Base-by-base conservation (phyloP, 2,797 vertebrate genomes). In the Coregonus suidteri region DNA sequence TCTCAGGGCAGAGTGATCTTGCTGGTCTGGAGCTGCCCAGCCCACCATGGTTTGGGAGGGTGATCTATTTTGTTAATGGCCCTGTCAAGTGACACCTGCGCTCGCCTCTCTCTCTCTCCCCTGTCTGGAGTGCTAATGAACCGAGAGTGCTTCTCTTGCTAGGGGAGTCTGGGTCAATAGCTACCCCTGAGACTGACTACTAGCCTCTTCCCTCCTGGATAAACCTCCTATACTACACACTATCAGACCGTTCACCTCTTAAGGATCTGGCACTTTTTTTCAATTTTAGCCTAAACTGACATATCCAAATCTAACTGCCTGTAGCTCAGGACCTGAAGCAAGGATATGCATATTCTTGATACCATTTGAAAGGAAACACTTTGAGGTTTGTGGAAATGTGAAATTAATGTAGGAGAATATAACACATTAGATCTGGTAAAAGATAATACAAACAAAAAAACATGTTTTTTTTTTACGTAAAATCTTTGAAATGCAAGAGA, bases 81-180 rank as follows among this genome's bases (percentile, higher is more conserved):
- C 84, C 93, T 95, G 94, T 95, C 94, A 95, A 92, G 92, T 94
- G 93, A 94, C 93, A 94, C 94, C 94, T 94, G 94, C 93, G 93
- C 93, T 92, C 81, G 89, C 90, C 92, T 93, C 91, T 92, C 30
- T 16, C 65, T 11, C n/a, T 67, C 66, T 37, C 88, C 90, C 90
- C 91, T 93, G 93, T 94, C 93, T 93, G 87, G 91, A 92, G 93
- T 91, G 92, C 92, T 93, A 94, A 95, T 94, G 93, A 94, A 93
- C 85, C 83, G 78, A 89, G 91, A 91, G 89, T 85, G 82, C 90
- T 25, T 64, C 56, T 18, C 59, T 64, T 25, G 59, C 59, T 64
- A 87, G 84, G 77, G 78, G 87, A 88, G 88, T 87, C 88, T 87
- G 85, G 89, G 90, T 92, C 88, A 90, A 90, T 91, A 88, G 89